Evolutionary conservation across 1,140 invertebrate genomes (phyloP), one percentile per base, ranked within the genome.

Genomic region (Neotoxoptera formosana): DNA sequence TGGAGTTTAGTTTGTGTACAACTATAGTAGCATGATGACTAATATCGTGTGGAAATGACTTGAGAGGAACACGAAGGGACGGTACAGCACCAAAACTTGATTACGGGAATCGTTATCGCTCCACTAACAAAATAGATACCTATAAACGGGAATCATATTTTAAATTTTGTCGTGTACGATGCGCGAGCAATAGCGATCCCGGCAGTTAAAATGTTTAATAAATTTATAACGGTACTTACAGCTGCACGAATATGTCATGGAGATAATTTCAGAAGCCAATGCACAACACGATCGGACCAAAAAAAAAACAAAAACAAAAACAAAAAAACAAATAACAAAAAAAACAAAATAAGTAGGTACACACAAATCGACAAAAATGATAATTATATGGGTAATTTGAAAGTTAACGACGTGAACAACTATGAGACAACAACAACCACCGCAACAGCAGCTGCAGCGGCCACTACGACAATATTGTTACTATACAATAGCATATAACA

Each of bases 301-400:
- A 91, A 56, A 91, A 30, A 67, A 91, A 76, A n/a, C n/a, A 83
- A 83, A 83, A 91, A 67, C n/a, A 67, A 90, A 67, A n/a, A n/a
- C n/a, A n/a, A n/a, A 91, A 20, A 89, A 48, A 53, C 2, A 60
- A 76, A 83, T 21, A 47, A 91, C 30, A 76, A 91, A 81, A 91
- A 67, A 56, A 90, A 7, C 41, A 60, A 45, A 67, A 30, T 47
- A 91, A 81, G 21, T n/a, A 34, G 1, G 76, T 34, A 34, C 17
- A 81, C n/a, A 81, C 25, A 67, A 67, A 14, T 67, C 60, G 4
- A 67, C 60, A 67, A 14, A n/a, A 67, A 67, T 67, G 60, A 8
- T 30, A n/a, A n/a, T n/a, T n/a, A n/a, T 67, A n/a, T 76, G 60
- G 14, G 60, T 76, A n/a, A 53, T 53, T 23, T 21, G 51, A 23